Conservation (phyloP, 2,113 vertebrate genomes). For the Cygnus atratus region DNA sequence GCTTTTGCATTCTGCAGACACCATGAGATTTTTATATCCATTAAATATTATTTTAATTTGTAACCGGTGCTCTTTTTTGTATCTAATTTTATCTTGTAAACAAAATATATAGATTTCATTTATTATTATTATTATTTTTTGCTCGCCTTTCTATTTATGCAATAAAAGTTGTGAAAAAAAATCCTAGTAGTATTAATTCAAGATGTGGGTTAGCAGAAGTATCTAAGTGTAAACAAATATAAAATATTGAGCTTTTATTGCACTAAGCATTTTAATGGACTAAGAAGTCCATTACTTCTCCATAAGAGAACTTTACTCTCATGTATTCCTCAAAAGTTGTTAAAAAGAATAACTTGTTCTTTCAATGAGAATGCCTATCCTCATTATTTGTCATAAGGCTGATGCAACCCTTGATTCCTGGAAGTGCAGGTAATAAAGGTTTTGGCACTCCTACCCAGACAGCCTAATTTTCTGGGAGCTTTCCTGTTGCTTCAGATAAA, state of each 20-base stretch:
- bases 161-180: constrained; percentile 7
- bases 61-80: not conserved
- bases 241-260: not conserved
- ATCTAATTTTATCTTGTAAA: constrained; percentile 32
- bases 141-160: not conserved
- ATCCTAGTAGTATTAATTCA: constrained; percentile 6
- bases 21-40: not conserved
- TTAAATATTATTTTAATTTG: constrained; percentile 42
- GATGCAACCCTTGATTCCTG: not conserved
- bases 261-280: no score
- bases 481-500: not conserved
- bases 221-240: not conserved
- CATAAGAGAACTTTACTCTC: not conserved
- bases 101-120: constrained; percentile 30
- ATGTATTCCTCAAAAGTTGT: not conserved
- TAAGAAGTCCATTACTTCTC: not conserved
- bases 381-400: not conserved
- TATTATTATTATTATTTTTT: not conserved
- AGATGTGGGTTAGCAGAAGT: not conserved
- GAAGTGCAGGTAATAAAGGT: not conserved
- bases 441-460: not conserved
- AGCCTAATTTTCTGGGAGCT: not conserved
- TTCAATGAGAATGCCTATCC: not conserved
- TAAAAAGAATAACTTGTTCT: not conserved
- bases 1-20: not conserved